Evolutionary conservation across 1,140 invertebrate genomes (phyloP).

Genomic region (Heliconius hermathena): DNA sequence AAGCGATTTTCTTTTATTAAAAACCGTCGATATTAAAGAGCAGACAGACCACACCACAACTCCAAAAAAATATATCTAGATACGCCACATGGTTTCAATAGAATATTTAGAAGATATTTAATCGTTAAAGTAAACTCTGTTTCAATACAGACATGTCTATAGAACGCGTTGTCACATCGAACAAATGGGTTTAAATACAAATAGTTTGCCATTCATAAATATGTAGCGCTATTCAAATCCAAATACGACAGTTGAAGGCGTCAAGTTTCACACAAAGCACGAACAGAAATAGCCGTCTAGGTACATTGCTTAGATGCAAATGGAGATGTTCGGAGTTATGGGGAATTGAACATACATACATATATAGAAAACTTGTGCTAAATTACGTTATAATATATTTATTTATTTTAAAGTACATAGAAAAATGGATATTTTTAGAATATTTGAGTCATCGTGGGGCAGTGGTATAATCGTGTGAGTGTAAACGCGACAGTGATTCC

Average conservation of each 20-base stretch:
- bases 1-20: too few relatives aligned
- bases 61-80: too few relatives aligned
- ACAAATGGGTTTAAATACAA: conserved; percentile 33
- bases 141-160: conserved; percentile 21
- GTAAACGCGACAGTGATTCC: too few relatives aligned
- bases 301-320: conserved; percentile 36
- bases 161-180: conserved; percentile 4
- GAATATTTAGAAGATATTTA: neutral
- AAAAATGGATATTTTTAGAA: too few relatives aligned
- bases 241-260: conserved; percentile 36
- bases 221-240: conserved; percentile 36
- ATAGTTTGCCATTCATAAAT: conserved; percentile 39
- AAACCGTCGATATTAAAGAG: too few relatives aligned
- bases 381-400: neutral
- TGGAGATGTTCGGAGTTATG: conserved; percentile 18
- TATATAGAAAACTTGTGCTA: neutral
- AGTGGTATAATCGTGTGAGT: too few relatives aligned
- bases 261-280: conserved; percentile 39
- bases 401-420: too few relatives aligned
- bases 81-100: neutral
- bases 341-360: conserved; percentile 19
- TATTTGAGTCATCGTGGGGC: too few relatives aligned
- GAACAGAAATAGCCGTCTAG: conserved; percentile 43
- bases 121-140: conserved; percentile 2
- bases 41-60: too few relatives aligned